phyloP scores from a whole-genome alignment of 2,797 vertebrate genomes.

The Lithobates sylvaticus region DNA sequence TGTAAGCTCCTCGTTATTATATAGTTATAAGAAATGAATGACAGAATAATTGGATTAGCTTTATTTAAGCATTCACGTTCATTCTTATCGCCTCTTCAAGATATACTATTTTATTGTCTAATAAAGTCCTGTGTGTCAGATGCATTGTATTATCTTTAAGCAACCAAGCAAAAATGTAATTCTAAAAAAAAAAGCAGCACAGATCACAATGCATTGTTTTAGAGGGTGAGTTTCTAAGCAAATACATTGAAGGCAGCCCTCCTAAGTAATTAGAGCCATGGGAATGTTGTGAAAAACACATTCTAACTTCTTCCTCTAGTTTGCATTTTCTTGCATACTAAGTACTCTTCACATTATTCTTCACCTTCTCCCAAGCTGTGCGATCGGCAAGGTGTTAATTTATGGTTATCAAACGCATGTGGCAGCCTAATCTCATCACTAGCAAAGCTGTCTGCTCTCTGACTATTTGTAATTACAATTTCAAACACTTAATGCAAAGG shows the following conservation, averaged over 20 bases:
- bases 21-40: slow-evolving; percentile 26
- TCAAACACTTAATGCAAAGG: slow-evolving; percentile 45
- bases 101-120: not conserved
- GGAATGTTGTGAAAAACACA: slow-evolving; percentile 51
- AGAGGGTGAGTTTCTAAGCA: slow-evolving; percentile 1
- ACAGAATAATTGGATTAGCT: slow-evolving; percentile 53
- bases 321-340: slow-evolving; percentile 59
- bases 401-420: slow-evolving; percentile 60
- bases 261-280: slow-evolving; percentile 44
- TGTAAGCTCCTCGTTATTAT: not conserved
- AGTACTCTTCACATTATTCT: slow-evolving; percentile 42
- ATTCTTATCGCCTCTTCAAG: not conserved
- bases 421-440: slow-evolving; percentile 61
- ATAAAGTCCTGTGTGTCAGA: not conserved
- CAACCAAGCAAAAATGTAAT: not conserved
- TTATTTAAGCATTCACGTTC: slow-evolving; percentile 21
- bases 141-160: not conserved
- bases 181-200: not conserved
- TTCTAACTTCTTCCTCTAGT: slow-evolving; percentile 40
- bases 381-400: slow-evolving; percentile 58
- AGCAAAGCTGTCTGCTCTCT: slow-evolving; percentile 52
- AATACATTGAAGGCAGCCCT: slow-evolving; percentile 4
- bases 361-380: slow-evolving; percentile 57
- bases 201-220: not conserved
- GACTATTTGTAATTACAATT: slow-evolving; percentile 59